A percentile compares a stretch with the other conserved stretches of the same genome.
Evolutionary conservation across 2,113 vertebrate genomes (phyloP).

Genomic region (Hiodon alosoides): DNA sequence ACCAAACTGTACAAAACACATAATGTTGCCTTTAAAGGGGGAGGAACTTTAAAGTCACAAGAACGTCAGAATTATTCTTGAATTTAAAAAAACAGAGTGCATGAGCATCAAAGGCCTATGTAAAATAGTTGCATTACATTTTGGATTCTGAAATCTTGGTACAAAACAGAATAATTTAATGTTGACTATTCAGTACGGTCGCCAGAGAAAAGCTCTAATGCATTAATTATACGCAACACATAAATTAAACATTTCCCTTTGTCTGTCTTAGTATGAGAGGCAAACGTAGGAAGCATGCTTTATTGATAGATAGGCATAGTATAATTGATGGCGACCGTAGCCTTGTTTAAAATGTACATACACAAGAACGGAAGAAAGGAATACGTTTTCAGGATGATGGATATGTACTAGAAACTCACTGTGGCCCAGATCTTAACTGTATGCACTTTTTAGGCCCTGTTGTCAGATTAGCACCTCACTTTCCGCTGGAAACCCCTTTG

Average conservation of each 20-base stretch:
- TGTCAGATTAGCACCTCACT: too few relatives aligned
- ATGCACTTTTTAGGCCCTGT: too few relatives aligned
- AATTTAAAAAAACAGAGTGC: not conserved
- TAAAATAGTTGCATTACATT: not conserved
- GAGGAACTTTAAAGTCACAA: not conserved
- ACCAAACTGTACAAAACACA: too few relatives aligned
- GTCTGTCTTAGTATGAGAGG: slow-evolving; percentile 14
- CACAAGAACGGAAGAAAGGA: not conserved
- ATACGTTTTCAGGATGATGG: too few relatives aligned
- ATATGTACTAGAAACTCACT: too few relatives aligned
- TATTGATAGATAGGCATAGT: slow-evolving; percentile 14
- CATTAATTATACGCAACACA: slow-evolving; percentile 43
- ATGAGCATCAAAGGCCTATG: not conserved
- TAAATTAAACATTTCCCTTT: slow-evolving; percentile 43
- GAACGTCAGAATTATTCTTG: not conserved
- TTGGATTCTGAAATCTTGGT: not conserved
- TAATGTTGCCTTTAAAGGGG: too few relatives aligned
- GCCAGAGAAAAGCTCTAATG: slow-evolving; percentile 35
- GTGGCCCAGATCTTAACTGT: too few relatives aligned
- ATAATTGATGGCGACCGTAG: slow-evolving; percentile 9
- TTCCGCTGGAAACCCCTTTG: too few relatives aligned
- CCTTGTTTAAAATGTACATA: slow-evolving; percentile 20
- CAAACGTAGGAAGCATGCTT: slow-evolving; percentile 31
- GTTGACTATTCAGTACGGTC: slow-evolving; percentile 24
- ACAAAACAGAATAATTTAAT: slow-evolving; percentile 25